Evolutionary conservation across 2,888 invertebrate species (phyloP).

Genomic region (Conomelus anceps): DNA sequence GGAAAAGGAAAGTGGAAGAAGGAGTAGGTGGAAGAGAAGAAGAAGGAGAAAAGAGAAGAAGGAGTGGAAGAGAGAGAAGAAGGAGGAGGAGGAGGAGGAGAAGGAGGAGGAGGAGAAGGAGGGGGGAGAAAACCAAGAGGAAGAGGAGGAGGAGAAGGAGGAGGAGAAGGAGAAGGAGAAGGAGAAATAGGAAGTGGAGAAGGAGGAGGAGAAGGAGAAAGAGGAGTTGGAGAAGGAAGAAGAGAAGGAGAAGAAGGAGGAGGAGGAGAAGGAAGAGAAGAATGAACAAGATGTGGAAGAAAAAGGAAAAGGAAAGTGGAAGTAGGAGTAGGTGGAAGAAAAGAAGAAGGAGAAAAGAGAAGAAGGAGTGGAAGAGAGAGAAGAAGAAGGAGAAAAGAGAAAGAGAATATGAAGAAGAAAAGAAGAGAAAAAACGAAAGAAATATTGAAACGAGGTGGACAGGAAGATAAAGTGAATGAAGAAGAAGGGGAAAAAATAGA

Average conservation of each 20-base stretch:
- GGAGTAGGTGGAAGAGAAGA: not conserved
- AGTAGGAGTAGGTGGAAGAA: not conserved
- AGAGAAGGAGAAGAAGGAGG: not conserved
- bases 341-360: too few relatives aligned
- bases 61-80: not conserved
- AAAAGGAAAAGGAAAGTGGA: too few relatives aligned
- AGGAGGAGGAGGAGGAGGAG: not conserved
- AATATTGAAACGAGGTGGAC: too few relatives aligned
- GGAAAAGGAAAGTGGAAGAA: not conserved
- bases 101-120: not conserved
- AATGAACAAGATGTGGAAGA: too few relatives aligned
- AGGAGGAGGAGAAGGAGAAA: not conserved
- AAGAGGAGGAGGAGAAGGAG: not conserved
- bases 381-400: too few relatives aligned
- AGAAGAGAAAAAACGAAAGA: not conserved
- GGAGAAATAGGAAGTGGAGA: not conserved
- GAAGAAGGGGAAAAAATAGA: too few relatives aligned
- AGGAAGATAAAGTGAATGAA: not conserved
- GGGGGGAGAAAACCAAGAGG: not conserved
- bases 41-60: not conserved
- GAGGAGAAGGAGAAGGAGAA: not conserved
- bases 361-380: too few relatives aligned
- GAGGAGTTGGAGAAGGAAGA: not conserved
- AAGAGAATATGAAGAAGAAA: too few relatives aligned
- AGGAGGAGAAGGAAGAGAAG: not conserved